Base-by-base conservation (phyloP, 2,113 vertebrate genomes). In the Gymnarchus niloticus region DNA sequence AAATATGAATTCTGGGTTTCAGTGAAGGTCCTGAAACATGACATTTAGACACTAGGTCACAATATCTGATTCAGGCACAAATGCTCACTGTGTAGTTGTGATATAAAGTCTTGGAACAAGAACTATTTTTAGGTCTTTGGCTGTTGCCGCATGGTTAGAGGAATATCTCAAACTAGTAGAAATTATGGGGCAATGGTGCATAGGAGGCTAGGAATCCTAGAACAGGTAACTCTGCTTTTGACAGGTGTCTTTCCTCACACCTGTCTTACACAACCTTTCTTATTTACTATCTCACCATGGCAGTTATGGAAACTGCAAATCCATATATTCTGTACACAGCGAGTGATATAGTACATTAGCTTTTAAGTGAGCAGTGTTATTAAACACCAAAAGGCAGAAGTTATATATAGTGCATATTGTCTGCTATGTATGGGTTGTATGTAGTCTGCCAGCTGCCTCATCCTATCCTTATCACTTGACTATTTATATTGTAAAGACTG, bases 131-230 rank as follows among this genome's bases (percentile, higher is more conserved):
- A 61, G 59, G 59, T 28, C 23, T 28, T 61, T 25, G 28, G 59
- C 25, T 61, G 59, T 61, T 61, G 59, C 59, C n/a, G n/a, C n/a
- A n/a, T 69, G 61, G 33, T 69, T 69, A 69, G 61, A 69, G 61
- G 61, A 37, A 69, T 69, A 33, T 69, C 37, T 69, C 25, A 33
- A 69, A 37, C 61, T 37, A 14, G 14, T 14, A 69, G 28, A 69
- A 69, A 69, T 37, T 37, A 69, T 6, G 14, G 28, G 61, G 51
- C 51, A 52, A 52, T 52, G 51, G n/a, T n/a, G n/a, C n/a, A n/a
- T n/a, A n/a, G n/a, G 28, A 33, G 12, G 10, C 14, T 2, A 14
- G 33, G 17, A 19, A 69, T 19, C 10, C 28, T 33, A 0, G 61
- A 69, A 33, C 33, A 69, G 61, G 28, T 37, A 69, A 37, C 28